phyloP scores from a whole-genome alignment of 2,888 invertebrate species.

The Hermaeophaga mercurialis region DNA sequence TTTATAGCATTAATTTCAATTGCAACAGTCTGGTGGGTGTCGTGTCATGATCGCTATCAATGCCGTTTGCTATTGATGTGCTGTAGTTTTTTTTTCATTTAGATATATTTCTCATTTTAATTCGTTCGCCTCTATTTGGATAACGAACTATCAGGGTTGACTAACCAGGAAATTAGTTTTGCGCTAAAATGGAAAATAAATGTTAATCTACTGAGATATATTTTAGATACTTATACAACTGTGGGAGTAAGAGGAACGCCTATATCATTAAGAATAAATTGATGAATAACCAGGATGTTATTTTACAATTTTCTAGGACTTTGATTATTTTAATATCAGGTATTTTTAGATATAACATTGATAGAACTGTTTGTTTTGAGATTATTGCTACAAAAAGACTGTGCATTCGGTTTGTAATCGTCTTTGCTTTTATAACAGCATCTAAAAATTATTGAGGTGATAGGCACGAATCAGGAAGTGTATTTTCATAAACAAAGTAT shows the following conservation, averaged over 20 bases:
- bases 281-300: not conserved
- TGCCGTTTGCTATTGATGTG: constrained; percentile 16
- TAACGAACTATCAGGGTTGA: constrained; percentile 18
- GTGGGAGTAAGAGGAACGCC: not conserved
- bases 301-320: too few species aligned
- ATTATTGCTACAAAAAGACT: too few species aligned
- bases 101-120: constrained; percentile 13
- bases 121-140: constrained; percentile 18
- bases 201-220: constrained; percentile 9
- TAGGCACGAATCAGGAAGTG: too few species aligned
- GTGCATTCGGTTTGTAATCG: too few species aligned
- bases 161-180: constrained; percentile 18
- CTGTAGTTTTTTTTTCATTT: constrained; percentile 8
- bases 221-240: not conserved
- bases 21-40: constrained; percentile 19
- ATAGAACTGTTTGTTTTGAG: too few species aligned
- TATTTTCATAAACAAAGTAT: too few species aligned
- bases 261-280: not conserved
- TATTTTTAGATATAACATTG: too few species aligned
- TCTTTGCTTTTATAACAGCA: too few species aligned
- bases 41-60: constrained; percentile 14
- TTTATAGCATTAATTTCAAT: constrained; percentile 15
- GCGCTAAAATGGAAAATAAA: constrained; percentile 11
- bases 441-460: too few species aligned
- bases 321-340: too few species aligned